Evolutionary conservation across 1,140 invertebrate species (phyloP).

Genomic region (Eurytemora carolleeae): DNA sequence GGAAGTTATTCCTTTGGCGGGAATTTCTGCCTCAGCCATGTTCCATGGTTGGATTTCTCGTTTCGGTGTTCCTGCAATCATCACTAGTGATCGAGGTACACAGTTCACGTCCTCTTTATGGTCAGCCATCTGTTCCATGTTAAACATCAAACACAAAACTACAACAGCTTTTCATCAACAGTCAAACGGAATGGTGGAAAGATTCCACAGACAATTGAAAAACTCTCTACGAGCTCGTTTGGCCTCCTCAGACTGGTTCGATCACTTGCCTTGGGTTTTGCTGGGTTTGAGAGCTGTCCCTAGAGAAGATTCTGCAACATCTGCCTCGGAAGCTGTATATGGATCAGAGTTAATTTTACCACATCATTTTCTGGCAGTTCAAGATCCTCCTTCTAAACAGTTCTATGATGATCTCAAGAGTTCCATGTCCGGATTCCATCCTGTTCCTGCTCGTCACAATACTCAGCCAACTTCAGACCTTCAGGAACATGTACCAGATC

Average conservation of each 20-base stretch:
- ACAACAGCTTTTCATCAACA: slow-evolving; percentile 12
- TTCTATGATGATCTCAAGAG: no score
- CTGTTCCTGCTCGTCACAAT: no score
- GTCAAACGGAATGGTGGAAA: slow-evolving; percentile 18
- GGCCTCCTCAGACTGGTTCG: no score
- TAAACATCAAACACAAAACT: slow-evolving; percentile 7
- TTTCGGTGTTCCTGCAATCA: slow-evolving; percentile 15
- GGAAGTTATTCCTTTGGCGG: slow-evolving; percentile 25
- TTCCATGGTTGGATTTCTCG: not conserved
- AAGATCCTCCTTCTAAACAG: no score
- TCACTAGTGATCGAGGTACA: slow-evolving; percentile 21
- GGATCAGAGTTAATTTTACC: not conserved
- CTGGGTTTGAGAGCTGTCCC: not conserved
- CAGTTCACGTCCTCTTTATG: not conserved
- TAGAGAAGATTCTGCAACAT: no score
- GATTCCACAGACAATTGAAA: slow-evolving; percentile 16
- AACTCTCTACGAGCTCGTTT: slow-evolving; percentile 1
- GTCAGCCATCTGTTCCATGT: not conserved
- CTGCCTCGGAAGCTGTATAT: no score
- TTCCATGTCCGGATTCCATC: no score
- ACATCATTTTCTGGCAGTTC: not conserved
- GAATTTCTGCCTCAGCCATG: slow-evolving; percentile 16
- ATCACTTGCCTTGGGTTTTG: not conserved
- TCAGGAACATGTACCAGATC: no score
- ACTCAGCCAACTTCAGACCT: no score